Conservation (phyloP, 2,888 invertebrate genomes). For the Drosophila niveifrons region DNA sequence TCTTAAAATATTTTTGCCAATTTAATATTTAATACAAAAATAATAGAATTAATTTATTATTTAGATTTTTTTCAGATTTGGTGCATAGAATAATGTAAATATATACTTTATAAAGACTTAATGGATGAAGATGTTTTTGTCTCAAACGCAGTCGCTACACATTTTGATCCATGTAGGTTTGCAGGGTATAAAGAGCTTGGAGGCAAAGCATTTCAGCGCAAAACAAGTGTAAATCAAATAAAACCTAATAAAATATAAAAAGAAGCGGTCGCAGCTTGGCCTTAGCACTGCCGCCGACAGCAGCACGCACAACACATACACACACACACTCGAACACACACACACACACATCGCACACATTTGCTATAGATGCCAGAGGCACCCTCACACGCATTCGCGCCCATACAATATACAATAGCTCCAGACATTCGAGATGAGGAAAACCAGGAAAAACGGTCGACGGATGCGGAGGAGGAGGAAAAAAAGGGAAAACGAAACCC, state of each 20-base stretch:
- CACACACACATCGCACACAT: conserved; percentile 12
- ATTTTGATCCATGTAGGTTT: neutral
- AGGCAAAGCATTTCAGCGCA: conserved; percentile 69
- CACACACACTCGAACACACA: conserved; percentile 4
- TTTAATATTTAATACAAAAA: no score
- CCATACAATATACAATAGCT: conserved; percentile 53
- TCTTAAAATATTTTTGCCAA: no score
- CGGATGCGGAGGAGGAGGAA: neutral
- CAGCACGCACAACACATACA: conserved; percentile 46
- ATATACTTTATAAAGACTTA: no score
- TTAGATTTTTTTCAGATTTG: no score
- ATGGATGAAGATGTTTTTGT: no score
- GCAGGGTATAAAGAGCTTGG: conserved; percentile 19
- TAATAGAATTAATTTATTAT: no score
- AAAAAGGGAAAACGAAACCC: conserved; percentile 60
- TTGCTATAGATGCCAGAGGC: conserved; percentile 1
- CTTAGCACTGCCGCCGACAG: conserved; percentile 43
- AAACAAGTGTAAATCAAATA: conserved; percentile 81
- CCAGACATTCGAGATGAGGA: conserved; percentile 47
- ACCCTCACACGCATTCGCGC: conserved; percentile 33
- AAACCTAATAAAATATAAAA: conserved; percentile 78
- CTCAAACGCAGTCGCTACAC: neutral
- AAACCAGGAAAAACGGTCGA: conserved; percentile 7
- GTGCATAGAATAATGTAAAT: no score
- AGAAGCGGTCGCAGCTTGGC: conserved; percentile 66